phyloP scores from a whole-genome alignment of 2,888 invertebrate species.

The Eilema griseolum region DNA sequence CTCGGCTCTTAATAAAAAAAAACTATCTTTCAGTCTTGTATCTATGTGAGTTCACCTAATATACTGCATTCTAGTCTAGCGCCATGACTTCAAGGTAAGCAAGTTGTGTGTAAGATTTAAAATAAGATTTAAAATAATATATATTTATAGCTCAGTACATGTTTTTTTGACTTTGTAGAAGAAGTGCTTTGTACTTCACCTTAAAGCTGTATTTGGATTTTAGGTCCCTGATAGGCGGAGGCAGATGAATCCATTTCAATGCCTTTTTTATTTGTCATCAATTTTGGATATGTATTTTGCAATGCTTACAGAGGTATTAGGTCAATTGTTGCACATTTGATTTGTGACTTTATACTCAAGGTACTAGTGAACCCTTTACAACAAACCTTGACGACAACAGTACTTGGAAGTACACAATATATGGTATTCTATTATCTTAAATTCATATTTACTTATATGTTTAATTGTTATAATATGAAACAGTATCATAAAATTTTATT shows the following conservation, averaged over 20 bases:
- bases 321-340: background rate
- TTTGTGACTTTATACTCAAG: background rate
- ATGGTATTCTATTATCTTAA: background rate
- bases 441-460: background rate
- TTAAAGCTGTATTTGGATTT: too few species aligned
- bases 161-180: too few species aligned
- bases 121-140: too few species aligned
- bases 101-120: too few species aligned
- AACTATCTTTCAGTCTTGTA: too few species aligned
- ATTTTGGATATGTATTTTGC: background rate
- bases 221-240: too few species aligned
- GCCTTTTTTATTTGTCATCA: background rate
- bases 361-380: background rate
- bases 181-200: too few species aligned
- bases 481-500: background rate
- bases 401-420: background rate
- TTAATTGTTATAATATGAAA: background rate
- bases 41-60: too few species aligned
- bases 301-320: background rate
- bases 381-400: background rate
- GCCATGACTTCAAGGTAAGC: too few species aligned
- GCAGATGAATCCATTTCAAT: constrained; percentile 24
- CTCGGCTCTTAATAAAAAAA: too few species aligned
- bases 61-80: too few species aligned
- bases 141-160: too few species aligned